Evolutionary conservation across 2,797 vertebrate genomes (phyloP).

Genomic region (Chelonia mydas): DNA sequence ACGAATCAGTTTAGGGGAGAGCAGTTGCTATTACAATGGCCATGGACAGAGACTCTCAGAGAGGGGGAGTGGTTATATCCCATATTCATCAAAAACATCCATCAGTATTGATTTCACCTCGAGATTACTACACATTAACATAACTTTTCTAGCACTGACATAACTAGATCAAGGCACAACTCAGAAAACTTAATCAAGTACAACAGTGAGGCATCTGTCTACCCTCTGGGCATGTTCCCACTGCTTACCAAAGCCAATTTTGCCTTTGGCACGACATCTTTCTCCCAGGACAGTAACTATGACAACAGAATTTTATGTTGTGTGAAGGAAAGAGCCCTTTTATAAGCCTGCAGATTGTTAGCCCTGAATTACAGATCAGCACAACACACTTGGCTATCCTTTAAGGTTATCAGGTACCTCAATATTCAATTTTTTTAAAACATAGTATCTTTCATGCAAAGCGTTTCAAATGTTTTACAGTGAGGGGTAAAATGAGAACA

Average conservation of each 20-base stretch:
- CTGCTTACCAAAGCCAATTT: constrained; percentile 21
- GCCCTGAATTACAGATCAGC: not conserved
- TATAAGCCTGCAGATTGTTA: not conserved
- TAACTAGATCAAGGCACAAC: not conserved
- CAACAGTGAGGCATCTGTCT: constrained; percentile 1
- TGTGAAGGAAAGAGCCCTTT: not conserved
- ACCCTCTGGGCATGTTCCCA: not conserved
- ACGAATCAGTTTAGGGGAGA: too few species aligned
- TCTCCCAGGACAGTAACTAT: constrained; percentile 30
- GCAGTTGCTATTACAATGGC: not conserved
- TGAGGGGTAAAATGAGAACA: rapidly evolving
- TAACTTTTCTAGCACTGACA: not conserved
- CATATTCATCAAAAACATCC: not conserved
- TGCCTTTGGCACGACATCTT: constrained; percentile 32
- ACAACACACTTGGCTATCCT: rapidly evolving
- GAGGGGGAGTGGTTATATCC: not conserved
- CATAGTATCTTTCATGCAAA: not conserved
- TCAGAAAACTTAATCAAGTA: not conserved
- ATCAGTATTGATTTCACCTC: not conserved
- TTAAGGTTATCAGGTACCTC: not conserved
- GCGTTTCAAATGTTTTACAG: not conserved
- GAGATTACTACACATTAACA: not conserved
- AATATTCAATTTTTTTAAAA: not conserved
- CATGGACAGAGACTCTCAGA: not conserved
- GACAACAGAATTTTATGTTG: constrained; percentile 21